Evolutionary conservation across 2,797 vertebrate species (phyloP).

Genomic region (Aphelocoma californica): DNA sequence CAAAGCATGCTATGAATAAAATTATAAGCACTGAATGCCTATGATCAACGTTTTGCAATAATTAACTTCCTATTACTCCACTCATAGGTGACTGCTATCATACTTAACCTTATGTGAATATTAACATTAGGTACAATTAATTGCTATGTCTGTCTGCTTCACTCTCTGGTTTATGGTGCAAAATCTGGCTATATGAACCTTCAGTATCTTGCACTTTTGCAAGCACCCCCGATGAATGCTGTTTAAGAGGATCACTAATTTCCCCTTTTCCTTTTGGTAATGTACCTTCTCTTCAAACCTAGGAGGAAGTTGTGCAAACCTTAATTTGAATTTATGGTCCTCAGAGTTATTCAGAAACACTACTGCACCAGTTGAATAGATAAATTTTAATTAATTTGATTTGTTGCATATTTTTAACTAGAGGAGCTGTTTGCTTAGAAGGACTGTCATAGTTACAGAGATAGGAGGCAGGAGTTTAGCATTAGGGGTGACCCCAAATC

Average conservation of each 20-base stretch:
- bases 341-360: slow-evolving; percentile 31
- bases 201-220: neutral
- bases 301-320: neutral
- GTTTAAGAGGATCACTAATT: neutral
- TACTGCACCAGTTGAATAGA: neutral
- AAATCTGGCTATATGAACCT: neutral
- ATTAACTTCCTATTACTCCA: neutral
- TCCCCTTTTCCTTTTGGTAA: neutral
- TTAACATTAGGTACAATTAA: neutral
- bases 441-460: neutral
- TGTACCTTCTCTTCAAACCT: neutral
- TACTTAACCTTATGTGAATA: neutral
- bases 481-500: neutral
- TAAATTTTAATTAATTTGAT: slow-evolving; percentile 68
- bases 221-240: neutral
- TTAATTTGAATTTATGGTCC: slow-evolving; percentile 69
- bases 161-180: neutral
- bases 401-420: slow-evolving; percentile 53
- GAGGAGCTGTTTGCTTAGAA: slow-evolving; percentile 38
- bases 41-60: neutral
- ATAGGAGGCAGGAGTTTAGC: too few relatives aligned
- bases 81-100: neutral
- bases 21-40: neutral
- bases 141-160: neutral
- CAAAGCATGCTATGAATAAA: neutral